phyloP scores from a whole-genome alignment of 2,113 vertebrate species.

The Hydrolagus affinis region DNA sequence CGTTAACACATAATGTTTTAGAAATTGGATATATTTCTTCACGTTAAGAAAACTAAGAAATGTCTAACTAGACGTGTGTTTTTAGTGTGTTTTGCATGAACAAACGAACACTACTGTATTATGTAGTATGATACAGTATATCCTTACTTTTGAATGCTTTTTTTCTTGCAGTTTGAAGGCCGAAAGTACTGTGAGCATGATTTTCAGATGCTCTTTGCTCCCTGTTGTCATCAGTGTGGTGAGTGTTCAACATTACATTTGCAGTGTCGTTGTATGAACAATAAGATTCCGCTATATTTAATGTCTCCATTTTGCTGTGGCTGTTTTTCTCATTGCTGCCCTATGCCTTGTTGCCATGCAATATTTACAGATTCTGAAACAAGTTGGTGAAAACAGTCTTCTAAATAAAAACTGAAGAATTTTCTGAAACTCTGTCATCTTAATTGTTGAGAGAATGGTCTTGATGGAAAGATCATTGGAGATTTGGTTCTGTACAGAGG shows the following conservation, averaged over 20 bases:
- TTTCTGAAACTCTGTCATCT: too few species aligned
- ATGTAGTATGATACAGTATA: neutral
- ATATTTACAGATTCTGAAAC: neutral
- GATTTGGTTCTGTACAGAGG: too few species aligned
- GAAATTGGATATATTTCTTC: too few species aligned
- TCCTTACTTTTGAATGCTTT: neutral
- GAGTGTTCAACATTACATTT: constrained; percentile 50
- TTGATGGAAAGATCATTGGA: too few species aligned
- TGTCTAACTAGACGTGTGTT: too few species aligned
- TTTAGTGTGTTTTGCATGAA: neutral
- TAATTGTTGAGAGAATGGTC: too few species aligned
- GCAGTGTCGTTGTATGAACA: constrained; percentile 14
- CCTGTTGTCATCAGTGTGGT: constrained; percentile 96
- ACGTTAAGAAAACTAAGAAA: too few species aligned
- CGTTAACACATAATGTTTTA: too few species aligned
- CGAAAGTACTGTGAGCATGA: constrained; percentile 97
- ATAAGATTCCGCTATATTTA: constrained; percentile 33
- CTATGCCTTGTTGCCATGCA: neutral
- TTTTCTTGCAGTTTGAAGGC: constrained; percentile 81
- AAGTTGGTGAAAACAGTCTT: too few species aligned
- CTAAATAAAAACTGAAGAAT: too few species aligned
- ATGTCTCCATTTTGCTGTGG: neutral
- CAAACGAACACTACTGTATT: neutral
- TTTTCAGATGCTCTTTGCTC: constrained; percentile 98
- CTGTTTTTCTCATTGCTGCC: too few species aligned